A percentile compares a stretch with the other conserved stretches of the same genome.
Evolutionary conservation across 35 echinoderm and acorn worm species (phyloP).

Genomic region (Anneissia japonica): DNA sequence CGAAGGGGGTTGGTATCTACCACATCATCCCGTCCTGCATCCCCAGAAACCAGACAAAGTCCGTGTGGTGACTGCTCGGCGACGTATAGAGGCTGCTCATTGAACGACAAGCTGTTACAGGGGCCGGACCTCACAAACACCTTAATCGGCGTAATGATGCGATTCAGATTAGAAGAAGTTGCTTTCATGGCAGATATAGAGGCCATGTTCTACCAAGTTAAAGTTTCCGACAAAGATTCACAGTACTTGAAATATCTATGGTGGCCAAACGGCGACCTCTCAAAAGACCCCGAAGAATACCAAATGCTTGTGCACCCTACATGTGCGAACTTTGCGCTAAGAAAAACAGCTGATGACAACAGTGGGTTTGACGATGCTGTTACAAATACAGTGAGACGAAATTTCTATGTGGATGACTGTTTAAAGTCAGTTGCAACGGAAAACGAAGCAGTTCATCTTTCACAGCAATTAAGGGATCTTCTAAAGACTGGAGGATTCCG

Average conservation of each 20-base stretch:
- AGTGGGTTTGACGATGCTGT: background rate
- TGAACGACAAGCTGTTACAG: conserved; percentile 5
- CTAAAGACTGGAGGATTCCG: background rate
- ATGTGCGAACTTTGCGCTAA: conserved; percentile 1
- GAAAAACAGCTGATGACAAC: conserved; percentile 3
- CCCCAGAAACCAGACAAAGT: conserved; percentile 8
- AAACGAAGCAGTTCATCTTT: background rate
- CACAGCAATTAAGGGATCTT: background rate
- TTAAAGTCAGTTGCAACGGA: background rate
- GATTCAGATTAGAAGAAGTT: background rate
- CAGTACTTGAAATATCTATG: conserved; percentile 5
- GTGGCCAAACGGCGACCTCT: background rate
- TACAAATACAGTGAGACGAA: background rate
- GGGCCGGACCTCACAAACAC: conserved; percentile 20
- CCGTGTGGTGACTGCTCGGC: conserved; percentile 22
- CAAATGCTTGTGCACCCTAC: conserved; percentile 15
- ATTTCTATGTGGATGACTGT: conserved; percentile 30
- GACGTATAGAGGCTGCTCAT: background rate
- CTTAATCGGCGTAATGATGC: background rate
- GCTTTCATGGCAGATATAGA: background rate
- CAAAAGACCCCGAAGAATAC: background rate
- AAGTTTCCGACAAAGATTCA: background rate
- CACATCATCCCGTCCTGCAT: conserved; percentile 16
- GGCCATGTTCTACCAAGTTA: too few species aligned
- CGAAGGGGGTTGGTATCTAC: background rate